These are phyloP conservation scores for Ceratosolen fusciceps DNA, from an alignment of 1,140 invertebrate species.

Conservation along the genomic window DNA sequence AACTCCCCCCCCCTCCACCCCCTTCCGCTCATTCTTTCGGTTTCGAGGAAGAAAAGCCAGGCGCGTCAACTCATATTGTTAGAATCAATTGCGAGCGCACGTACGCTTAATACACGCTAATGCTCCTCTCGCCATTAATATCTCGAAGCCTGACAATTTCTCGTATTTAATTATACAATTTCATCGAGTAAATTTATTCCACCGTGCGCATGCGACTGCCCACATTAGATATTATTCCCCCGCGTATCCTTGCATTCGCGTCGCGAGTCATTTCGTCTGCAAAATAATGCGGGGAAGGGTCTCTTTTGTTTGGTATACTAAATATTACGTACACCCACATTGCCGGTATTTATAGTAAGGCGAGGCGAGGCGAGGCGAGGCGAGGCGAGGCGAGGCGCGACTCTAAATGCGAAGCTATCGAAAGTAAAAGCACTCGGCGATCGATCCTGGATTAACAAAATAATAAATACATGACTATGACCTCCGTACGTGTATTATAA, in stretches of 20 bases:
- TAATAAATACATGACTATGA: background rate
- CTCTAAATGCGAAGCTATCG: background rate
- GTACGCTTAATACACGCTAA: too few relatives aligned
- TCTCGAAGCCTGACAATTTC: background rate
- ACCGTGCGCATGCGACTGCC: background rate
- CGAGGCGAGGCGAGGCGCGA: too few relatives aligned
- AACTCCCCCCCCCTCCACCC: too few relatives aligned
- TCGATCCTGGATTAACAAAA: background rate
- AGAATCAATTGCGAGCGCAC: background rate
- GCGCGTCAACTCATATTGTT: background rate
- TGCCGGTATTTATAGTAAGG: background rate
- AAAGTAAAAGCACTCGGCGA: background rate
- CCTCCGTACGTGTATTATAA: too few relatives aligned
- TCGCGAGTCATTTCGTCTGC: background rate
- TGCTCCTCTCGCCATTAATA: background rate
- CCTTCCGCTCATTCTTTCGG: too few relatives aligned
- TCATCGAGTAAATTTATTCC: background rate
- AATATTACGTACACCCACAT: background rate
- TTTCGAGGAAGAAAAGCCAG: background rate
- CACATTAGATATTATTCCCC: background rate
- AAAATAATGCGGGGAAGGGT: slow-evolving; percentile 9
- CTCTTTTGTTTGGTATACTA: slow-evolving; percentile 30
- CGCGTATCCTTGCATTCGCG: background rate
- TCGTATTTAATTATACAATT: slow-evolving; percentile 2
- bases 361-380: too few relatives aligned